Conservation (phyloP, 2,888 invertebrate species). For the Tenthredo amoena region DNA sequence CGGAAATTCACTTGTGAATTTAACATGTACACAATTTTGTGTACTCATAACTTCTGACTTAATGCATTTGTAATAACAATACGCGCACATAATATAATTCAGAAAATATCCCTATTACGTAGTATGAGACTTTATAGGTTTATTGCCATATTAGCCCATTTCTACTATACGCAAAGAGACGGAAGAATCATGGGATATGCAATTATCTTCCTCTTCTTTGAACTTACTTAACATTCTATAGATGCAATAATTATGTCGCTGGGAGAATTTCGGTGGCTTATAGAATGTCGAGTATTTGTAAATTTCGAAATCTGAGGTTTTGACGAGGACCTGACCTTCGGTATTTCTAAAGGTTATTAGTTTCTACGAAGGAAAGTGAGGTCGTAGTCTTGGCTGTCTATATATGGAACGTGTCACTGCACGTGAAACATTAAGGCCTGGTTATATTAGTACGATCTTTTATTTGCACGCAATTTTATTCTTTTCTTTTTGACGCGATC, state of each 20-base stretch:
- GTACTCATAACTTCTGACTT: not conserved
- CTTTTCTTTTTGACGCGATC: not conserved
- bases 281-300: not conserved
- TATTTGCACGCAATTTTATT: not conserved
- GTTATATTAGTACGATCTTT: not conserved
- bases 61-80: not conserved
- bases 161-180: not conserved
- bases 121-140: not conserved
- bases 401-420: conserved; percentile 4
- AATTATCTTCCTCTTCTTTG: not conserved
- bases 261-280: too few species aligned
- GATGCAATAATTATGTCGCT: too few species aligned
- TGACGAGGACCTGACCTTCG: conserved; percentile 27
- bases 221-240: too few species aligned
- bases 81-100: not conserved
- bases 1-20: not conserved
- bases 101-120: not conserved
- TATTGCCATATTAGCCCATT: not conserved
- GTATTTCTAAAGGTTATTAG: conserved; percentile 38
- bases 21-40: not conserved
- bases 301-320: not conserved
- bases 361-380: conserved; percentile 28
- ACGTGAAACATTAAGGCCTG: conserved; percentile 19
- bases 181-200: not conserved
- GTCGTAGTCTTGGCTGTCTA: not conserved